Conservation (phyloP, 2,888 invertebrate species). For the Rambutsinella grinnellia region DNA sequence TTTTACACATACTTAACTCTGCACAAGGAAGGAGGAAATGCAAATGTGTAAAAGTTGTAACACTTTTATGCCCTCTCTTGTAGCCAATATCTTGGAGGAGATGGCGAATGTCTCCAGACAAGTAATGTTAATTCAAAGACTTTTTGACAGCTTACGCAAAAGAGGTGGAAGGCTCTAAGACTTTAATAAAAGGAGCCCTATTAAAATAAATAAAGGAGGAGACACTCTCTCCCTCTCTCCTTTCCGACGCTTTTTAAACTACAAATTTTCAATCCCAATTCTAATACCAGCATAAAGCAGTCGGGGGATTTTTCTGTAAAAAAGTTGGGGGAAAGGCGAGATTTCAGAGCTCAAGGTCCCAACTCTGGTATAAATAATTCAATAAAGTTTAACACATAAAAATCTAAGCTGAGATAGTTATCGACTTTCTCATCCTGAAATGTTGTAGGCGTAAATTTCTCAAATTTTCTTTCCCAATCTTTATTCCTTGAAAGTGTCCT, state of each 20-base stretch:
- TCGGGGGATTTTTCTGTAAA: no score
- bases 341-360: slow-evolving; percentile 25
- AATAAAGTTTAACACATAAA: slow-evolving; percentile 54
- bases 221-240: no score
- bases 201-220: neutral
- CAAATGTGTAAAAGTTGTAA: slow-evolving; percentile 14
- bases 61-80: slow-evolving; percentile 20
- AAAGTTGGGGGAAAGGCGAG: neutral
- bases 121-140: slow-evolving; percentile 28
- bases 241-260: no score
- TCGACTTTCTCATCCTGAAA: no score
- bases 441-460: no score
- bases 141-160: slow-evolving; percentile 18
- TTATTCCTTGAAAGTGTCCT: no score
- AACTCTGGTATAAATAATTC: slow-evolving; percentile 55
- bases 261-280: no score
- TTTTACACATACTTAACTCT: no score
- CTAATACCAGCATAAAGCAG: no score
- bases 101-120: slow-evolving; percentile 36
- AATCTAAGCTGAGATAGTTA: no score
- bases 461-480: no score
- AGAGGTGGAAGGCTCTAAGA: neutral
- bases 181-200: neutral
- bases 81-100: slow-evolving; percentile 8
- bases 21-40: neutral